phyloP scores from a whole-genome alignment of 2,113 vertebrate species.

The Antennarius striatus region DNA sequence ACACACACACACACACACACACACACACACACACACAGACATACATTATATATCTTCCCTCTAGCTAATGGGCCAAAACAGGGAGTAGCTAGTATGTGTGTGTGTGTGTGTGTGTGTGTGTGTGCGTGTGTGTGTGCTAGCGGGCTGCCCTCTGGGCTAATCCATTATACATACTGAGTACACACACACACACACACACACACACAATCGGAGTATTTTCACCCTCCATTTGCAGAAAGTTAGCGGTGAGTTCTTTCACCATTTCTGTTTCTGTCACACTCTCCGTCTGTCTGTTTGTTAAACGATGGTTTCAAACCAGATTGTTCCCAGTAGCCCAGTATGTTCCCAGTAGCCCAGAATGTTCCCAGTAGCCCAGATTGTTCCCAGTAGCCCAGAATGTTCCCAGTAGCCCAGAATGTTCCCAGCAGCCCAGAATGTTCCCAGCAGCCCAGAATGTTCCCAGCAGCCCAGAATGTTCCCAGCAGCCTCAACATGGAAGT shows the following conservation, averaged over 20 bases:
- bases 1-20: constrained; percentile 23
- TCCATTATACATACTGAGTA: constrained; percentile 65
- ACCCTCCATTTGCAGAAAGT: constrained; percentile 60
- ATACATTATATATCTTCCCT: constrained; percentile 56
- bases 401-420: too few species aligned
- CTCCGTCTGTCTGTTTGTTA: neutral
- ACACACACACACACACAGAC: constrained; percentile 27
- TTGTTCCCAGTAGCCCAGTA: neutral
- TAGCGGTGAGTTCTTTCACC: constrained; percentile 14
- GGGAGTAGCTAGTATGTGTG: constrained; percentile 8
- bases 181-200: constrained; percentile 22
- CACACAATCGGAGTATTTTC: constrained; percentile 33
- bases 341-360: neutral
- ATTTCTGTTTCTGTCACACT: neutral
- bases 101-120: constrained; percentile 16
- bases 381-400: neutral
- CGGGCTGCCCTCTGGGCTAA: constrained; percentile 61
- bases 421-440: too few species aligned
- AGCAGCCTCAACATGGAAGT: too few species aligned
- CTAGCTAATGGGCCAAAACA: constrained; percentile 56
- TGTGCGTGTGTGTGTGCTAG: constrained; percentile 29
- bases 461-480: too few species aligned
- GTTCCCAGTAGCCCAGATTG: neutral
- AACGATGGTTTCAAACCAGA: neutral
- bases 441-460: too few species aligned